Percentiles rank a stretch among this genome's conserved stretches.
Conservation (phyloP, 2,113 vertebrate genomes). For the Apistogramma diplotaenia region DNA sequence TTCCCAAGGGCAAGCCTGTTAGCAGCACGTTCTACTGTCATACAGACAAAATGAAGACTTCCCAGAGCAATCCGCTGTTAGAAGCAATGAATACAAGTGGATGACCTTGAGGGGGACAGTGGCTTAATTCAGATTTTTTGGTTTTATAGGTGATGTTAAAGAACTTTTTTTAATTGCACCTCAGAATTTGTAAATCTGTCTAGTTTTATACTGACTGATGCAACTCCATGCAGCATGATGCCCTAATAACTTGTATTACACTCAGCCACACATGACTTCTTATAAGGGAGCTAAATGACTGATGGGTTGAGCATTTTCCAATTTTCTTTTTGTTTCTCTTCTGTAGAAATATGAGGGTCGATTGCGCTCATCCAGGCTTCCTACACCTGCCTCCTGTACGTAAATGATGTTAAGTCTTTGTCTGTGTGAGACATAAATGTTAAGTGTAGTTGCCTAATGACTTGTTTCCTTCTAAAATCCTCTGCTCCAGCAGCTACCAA, state of each 20-base stretch:
- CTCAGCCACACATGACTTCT: neutral
- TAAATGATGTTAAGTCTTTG: neutral
- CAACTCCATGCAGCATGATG: neutral
- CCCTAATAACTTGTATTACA: neutral
- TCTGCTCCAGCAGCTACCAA: conserved; percentile 8
- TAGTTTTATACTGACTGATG: neutral
- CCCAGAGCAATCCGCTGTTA: neutral
- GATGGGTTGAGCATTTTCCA: neutral
- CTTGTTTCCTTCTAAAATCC: conserved; percentile 61
- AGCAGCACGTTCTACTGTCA: too few relatives aligned
- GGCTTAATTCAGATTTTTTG: neutral
- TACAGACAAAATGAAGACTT: neutral
- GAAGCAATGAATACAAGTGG: neutral
- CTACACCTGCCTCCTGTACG: conserved; percentile 66
- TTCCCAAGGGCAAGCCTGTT: too few relatives aligned
- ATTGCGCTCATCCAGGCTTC: conserved; percentile 71
- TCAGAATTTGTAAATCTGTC: neutral
- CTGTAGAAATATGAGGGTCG: conserved; percentile 65
- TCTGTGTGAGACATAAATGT: neutral
- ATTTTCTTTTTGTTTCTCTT: neutral
- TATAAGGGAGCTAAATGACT: neutral
- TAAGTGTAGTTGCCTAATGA: neutral
- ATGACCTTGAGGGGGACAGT: neutral
- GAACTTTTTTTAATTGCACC: neutral
- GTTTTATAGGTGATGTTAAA: neutral